Evolutionary conservation across 2,888 invertebrate species (phyloP).

Genomic region (Galeopsomyia nigrocyanea): DNA sequence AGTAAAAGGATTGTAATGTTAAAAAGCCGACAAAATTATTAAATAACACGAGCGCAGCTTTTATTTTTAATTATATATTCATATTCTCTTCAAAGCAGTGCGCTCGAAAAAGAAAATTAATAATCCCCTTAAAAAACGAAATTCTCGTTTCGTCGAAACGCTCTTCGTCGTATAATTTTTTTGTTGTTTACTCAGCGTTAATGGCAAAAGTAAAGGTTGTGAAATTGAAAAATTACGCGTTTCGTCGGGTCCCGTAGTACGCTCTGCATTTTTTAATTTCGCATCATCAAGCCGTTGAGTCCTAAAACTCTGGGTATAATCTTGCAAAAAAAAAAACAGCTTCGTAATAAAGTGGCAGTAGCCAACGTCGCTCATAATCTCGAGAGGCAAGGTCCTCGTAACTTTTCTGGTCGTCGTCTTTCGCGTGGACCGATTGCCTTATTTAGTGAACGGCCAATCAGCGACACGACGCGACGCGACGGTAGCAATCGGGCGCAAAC

Average conservation of each 20-base stretch:
- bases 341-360: conserved; percentile 12
- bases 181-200: conserved; percentile 20
- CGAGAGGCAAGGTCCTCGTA: not conserved
- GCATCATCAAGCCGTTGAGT: conserved; percentile 8
- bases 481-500: conserved; percentile 10
- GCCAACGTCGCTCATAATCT: conserved; percentile 7
- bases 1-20: no score
- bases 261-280: conserved; percentile 23
- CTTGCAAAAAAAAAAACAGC: no score
- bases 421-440: conserved; percentile 5
- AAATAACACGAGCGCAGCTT: no score
- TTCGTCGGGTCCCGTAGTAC: not conserved
- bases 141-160: not conserved
- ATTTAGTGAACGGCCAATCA: conserved; percentile 19
- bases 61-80: no score
- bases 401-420: not conserved
- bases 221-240: conserved; percentile 37
- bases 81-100: no score
- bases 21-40: no score
- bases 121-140: not conserved
- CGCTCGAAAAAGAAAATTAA: not conserved
- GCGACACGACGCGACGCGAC: no score
- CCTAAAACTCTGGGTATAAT: not conserved
- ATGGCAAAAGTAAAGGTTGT: conserved; percentile 12
- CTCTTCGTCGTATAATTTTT: no score